phyloP scores from a whole-genome alignment of 2,888 invertebrate species.

The Metacarcinus magister region DNA sequence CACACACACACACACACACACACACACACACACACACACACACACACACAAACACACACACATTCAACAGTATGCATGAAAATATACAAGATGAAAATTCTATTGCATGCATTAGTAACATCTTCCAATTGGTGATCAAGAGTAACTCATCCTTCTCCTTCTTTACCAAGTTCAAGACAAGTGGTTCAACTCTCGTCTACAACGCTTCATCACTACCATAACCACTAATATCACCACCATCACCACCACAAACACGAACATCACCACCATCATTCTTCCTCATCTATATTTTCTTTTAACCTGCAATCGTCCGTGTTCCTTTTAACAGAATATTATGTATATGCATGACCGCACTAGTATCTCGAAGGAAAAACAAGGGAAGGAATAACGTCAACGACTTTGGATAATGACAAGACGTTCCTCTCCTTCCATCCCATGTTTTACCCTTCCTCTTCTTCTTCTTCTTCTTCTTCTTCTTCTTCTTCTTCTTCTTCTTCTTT shows the following conservation, averaged over 20 bases:
- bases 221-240: neutral
- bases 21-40: neutral
- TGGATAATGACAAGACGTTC: neutral
- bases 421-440: neutral
- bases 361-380: neutral
- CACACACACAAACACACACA: neutral
- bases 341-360: neutral
- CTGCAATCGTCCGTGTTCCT: neutral
- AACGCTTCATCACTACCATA: neutral
- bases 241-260: neutral
- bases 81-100: neutral
- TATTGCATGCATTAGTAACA: neutral
- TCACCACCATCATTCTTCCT: neutral
- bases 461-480: neutral
- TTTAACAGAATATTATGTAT: neutral
- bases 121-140: neutral
- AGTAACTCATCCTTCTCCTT: neutral
- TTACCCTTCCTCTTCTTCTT: neutral
- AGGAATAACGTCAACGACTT: neutral
- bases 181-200: neutral
- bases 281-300: neutral
- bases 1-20: slow-evolving; percentile 8
- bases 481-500: no score
- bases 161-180: neutral
- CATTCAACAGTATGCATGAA: neutral